These are phyloP conservation scores for Corythaeola cristata DNA, from an alignment of 2,113 vertebrate species.

Conservation along the genomic window DNA sequence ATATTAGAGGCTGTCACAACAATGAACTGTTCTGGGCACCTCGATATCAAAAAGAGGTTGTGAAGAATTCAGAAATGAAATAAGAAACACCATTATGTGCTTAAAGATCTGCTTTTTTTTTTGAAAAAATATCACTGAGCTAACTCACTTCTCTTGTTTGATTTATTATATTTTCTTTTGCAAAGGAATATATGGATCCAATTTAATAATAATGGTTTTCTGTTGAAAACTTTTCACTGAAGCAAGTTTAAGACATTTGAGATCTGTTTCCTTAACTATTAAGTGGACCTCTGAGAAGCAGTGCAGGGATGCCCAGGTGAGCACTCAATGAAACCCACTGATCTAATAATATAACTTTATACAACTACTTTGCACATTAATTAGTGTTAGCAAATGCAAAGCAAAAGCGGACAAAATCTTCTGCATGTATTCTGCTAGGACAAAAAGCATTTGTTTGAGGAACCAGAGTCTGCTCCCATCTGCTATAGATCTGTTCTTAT, in stretches of 20 bases:
- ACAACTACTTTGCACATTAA: not conserved
- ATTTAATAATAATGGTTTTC: not conserved
- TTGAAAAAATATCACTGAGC: not conserved
- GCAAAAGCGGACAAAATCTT: not conserved
- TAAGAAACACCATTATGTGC: not conserved
- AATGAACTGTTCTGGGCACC: not conserved
- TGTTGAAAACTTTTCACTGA: not conserved
- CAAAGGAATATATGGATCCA: not conserved
- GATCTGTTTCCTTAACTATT: not conserved
- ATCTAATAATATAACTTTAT: not conserved
- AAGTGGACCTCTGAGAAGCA: not conserved
- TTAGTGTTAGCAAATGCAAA: not conserved
- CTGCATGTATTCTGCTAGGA: not conserved
- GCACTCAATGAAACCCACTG: not conserved
- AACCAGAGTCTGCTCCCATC: not conserved
- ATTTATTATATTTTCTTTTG: not conserved
- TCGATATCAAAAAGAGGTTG: not conserved
- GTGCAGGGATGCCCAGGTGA: not conserved
- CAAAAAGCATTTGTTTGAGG: not conserved
- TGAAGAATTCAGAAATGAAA: constrained; percentile 11
- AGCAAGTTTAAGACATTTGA: not conserved
- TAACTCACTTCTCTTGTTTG: not conserved
- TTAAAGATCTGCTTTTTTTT: not conserved
- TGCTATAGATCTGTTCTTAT: not conserved
- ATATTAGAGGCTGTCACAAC: not conserved